phyloP scores from a whole-genome alignment of 2,888 invertebrate genomes.

The Diarsia rubi region DNA sequence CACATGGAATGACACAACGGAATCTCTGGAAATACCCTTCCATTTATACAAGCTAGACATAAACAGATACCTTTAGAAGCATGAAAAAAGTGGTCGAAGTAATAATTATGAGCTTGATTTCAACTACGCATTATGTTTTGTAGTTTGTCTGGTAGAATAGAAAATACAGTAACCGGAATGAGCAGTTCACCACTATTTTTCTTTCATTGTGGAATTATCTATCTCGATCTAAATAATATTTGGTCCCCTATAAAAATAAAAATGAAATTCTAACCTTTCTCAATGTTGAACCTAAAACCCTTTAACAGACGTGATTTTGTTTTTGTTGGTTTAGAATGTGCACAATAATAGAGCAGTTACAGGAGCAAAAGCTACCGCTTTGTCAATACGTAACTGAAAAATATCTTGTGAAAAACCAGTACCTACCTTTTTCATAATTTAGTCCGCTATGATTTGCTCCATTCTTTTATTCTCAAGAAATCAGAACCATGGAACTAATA shows the following conservation, averaged over 20 bases:
- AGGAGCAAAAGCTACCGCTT: not conserved
- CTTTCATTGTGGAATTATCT: not conserved
- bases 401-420: not conserved
- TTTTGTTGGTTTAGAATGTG: not conserved
- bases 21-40: constrained; percentile 59
- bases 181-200: not conserved
- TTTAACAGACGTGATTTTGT: not conserved
- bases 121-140: not conserved
- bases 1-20: constrained; percentile 42
- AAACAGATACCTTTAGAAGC: not conserved
- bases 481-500: not conserved
- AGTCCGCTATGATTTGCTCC: not conserved
- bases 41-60: constrained; percentile 1
- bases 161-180: not conserved
- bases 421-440: not conserved
- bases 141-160: not conserved
- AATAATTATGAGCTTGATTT: not conserved
- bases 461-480: not conserved
- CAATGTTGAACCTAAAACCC: not conserved
- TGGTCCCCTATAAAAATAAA: not conserved
- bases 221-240: not conserved
- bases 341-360: not conserved
- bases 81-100: not conserved
- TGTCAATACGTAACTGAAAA: not conserved
- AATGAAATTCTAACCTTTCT: not conserved